A percentile compares a stretch with the other conserved stretches of the same genome.
Evolutionary conservation across 2,797 vertebrate genomes (phyloP).

Genomic region (Alosa sapidissima): DNA sequence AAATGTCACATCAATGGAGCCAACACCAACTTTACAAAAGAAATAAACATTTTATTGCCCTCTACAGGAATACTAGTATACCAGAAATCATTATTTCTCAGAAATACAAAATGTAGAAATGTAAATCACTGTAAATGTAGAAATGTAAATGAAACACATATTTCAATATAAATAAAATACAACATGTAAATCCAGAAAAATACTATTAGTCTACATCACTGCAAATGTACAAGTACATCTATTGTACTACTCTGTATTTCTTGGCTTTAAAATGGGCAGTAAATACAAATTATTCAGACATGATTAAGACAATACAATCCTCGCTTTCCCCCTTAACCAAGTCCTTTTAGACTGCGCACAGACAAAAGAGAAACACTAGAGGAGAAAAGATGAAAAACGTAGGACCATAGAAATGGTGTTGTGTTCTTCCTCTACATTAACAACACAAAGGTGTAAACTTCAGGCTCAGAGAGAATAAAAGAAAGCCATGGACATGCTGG

Average conservation of each 20-base stretch:
- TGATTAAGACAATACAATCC: background rate
- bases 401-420: background rate
- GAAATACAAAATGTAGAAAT: background rate
- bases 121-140: background rate
- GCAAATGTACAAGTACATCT: background rate
- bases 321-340: background rate
- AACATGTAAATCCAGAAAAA: slow-evolving; percentile 9
- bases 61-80: slow-evolving; percentile 2
- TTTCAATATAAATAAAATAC: slow-evolving; percentile 20
- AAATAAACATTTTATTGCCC: background rate
- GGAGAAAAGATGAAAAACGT: background rate
- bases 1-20: background rate
- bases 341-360: background rate
- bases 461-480: background rate
- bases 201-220: background rate
- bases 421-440: background rate
- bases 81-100: background rate
- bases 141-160: background rate
- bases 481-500: background rate
- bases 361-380: background rate
- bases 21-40: slow-evolving; percentile 2
- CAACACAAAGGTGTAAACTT: background rate
- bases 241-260: background rate
- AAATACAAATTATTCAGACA: background rate
- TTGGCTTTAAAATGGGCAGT: background rate